Base-by-base conservation (phyloP, 2,888 invertebrate genomes). In the Trilocha varians region DNA sequence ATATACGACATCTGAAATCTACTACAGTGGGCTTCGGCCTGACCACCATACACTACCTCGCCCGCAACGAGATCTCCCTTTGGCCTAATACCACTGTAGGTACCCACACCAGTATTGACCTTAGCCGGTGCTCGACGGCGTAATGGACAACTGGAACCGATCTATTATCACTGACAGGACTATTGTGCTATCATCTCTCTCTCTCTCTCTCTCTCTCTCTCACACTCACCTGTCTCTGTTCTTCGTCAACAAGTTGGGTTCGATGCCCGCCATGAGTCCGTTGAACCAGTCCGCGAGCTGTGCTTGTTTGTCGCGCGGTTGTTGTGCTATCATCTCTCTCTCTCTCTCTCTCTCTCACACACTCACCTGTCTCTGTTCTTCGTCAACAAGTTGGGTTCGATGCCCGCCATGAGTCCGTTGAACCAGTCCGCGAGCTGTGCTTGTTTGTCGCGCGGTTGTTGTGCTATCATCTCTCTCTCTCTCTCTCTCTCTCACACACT, bases 271-370 rank as follows among this genome's bases (percentile, higher is more conserved):
- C 99, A 99, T 99, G 32, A 99, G 89, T 61, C 92, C 94, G 62
- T 94, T 93, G 87, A 99, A 98, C 93, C 97, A 97, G 71, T 94
- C 93, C 37, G 94, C 95, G 90, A 98, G 94, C 44, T 94, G 91
- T 47, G 91, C 88, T 73, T 96, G 97, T 69, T 96, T 96, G 60
- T 97, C 97, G 13, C 93, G 88, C 36, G n/a, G n/a, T n/a, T n/a
- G n/a, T n/a, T n/a, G n/a, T n/a, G n/a, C n/a, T n/a, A n/a, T n/a
- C n/a, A n/a, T n/a, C n/a, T n/a, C n/a, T n/a, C n/a, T n/a, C n/a
- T n/a, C n/a, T n/a, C n/a, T n/a, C n/a, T n/a, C n/a, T n/a, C n/a
- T n/a, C n/a, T n/a, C n/a, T n/a, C n/a, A n/a, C 8, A 16, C n/a
- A 51, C 75, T 73, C 64, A 97, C 96, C 94, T 94, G 87, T 99